Percentiles rank a stretch among this genome's conserved stretches.
These are phyloP conservation scores for Eilema sororculum DNA, from an alignment of 2,888 invertebrate species.

Conservation along the genomic window DNA sequence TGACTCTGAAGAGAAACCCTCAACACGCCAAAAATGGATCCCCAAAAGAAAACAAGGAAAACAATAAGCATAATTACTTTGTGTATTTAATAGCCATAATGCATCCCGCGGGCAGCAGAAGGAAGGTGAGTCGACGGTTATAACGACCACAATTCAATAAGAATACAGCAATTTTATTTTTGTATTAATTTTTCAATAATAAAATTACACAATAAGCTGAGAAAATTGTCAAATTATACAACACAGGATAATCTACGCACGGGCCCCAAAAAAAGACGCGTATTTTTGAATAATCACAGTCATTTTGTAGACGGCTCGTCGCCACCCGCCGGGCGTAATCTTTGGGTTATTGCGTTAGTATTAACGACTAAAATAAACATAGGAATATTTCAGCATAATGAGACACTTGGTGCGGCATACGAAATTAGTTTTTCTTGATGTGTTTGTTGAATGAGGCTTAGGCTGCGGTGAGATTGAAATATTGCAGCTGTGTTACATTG, in stretches of 20 bases:
- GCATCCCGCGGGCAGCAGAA: neutral
- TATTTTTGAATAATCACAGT: conserved; percentile 65
- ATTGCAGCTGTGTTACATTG: neutral
- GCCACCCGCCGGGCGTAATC: conserved; percentile 63
- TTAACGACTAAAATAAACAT: conserved; percentile 72
- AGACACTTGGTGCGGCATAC: conserved; percentile 51
- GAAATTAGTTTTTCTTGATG: conserved; percentile 47
- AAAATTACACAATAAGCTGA: conserved; percentile 27
- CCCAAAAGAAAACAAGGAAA: neutral
- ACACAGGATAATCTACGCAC: conserved; percentile 45
- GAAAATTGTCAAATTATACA: conserved; percentile 51
- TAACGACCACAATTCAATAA: neutral
- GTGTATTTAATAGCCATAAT: neutral
- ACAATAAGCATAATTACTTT: neutral
- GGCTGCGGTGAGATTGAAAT: neutral
- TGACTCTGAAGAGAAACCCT: neutral
- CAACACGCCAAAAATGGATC: neutral
- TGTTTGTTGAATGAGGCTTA: conserved; percentile 5
- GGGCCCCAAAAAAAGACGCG: conserved; percentile 52
- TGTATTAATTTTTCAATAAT: conserved; percentile 25
- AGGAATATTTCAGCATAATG: conserved; percentile 61
- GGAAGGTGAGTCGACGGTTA: neutral
- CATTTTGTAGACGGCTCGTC: conserved; percentile 59
- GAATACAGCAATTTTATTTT: conserved; percentile 2
- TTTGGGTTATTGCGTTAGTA: conserved; percentile 68